A percentile compares a stretch with the other conserved stretches of the same genome.
phyloP scores from a whole-genome alignment of 2,113 vertebrate genomes.

The Anoura caudifer region DNA sequence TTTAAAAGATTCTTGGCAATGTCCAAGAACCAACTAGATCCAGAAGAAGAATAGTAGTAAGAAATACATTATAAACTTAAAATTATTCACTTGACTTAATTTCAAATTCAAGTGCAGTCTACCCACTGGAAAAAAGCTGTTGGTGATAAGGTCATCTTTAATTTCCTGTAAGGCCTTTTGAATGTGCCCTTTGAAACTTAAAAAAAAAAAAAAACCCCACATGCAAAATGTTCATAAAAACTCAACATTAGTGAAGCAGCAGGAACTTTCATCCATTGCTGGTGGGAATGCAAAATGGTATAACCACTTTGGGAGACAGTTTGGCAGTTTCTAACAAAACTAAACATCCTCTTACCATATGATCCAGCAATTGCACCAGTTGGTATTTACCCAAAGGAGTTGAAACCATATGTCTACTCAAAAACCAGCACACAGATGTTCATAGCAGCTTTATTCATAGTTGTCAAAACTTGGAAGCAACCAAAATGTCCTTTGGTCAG shows the following conservation, averaged over 20 bases:
- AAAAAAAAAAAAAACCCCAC: not conserved
- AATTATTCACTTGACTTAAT: slow-evolving; percentile 41
- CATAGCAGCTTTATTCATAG: not conserved
- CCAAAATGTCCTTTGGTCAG: not conserved
- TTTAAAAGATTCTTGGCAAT: not conserved
- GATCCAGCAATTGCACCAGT: not conserved
- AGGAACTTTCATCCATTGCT: not conserved
- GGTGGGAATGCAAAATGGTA: not conserved
- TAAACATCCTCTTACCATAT: not conserved
- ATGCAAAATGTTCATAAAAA: slow-evolving; percentile 38
- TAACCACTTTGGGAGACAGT: not conserved
- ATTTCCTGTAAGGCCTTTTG: slow-evolving; percentile 62
- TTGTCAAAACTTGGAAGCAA: not conserved
- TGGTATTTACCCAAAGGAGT: not conserved
- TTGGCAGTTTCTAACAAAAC: not conserved
- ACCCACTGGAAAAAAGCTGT: slow-evolving; percentile 12
- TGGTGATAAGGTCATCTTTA: slow-evolving; percentile 60
- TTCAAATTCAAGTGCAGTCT: slow-evolving; percentile 35
- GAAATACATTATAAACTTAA: slow-evolving; percentile 45
- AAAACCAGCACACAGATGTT: not conserved
- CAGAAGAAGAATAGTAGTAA: not conserved
- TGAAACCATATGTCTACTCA: not conserved
- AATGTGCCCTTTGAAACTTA: slow-evolving; percentile 50
- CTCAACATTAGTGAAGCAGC: not conserved
- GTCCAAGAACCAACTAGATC: not conserved